Conservation (phyloP, 1,140 invertebrate species). For the Sesamia nonagrioides region DNA sequence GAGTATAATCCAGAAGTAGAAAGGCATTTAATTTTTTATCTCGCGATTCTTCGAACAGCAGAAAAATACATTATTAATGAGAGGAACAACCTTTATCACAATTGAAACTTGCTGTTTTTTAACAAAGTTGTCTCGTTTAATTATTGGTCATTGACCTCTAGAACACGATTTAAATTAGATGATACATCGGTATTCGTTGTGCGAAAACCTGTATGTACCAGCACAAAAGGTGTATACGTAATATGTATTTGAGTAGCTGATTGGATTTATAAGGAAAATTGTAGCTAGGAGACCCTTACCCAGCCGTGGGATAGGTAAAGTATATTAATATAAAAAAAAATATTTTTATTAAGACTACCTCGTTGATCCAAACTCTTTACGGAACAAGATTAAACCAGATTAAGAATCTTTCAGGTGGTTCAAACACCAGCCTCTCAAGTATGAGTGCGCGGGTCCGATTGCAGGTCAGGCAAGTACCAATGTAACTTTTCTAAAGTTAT, state of each 20-base stretch:
- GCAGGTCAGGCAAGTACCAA: too few species aligned
- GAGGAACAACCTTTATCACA: conserved; percentile 33
- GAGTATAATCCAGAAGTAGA: neutral
- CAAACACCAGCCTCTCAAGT: too few species aligned
- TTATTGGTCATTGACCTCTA: conserved; percentile 21
- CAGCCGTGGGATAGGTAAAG: too few species aligned
- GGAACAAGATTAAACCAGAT: too few species aligned
- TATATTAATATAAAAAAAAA: too few species aligned
- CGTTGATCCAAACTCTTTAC: too few species aligned
- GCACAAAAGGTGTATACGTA: conserved; percentile 19
- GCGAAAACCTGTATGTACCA: neutral
- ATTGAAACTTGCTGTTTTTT: conserved; percentile 29
- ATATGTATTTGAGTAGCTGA: conserved; percentile 25
- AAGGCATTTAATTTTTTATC: neutral
- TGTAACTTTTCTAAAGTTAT: too few species aligned
- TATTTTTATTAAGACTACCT: too few species aligned
- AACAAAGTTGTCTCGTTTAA: conserved; percentile 15
- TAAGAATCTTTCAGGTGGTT: too few species aligned
- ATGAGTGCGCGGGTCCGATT: too few species aligned
- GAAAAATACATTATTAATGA: conserved; percentile 29
- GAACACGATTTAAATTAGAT: conserved; percentile 24
- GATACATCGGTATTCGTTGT: neutral
- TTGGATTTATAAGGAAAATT: conserved; percentile 4
- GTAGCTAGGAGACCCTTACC: too few species aligned
- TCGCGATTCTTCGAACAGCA: conserved; percentile 11